Base-by-base conservation (phyloP, 2,888 invertebrate species). In the Mythimna albipuncta region DNA sequence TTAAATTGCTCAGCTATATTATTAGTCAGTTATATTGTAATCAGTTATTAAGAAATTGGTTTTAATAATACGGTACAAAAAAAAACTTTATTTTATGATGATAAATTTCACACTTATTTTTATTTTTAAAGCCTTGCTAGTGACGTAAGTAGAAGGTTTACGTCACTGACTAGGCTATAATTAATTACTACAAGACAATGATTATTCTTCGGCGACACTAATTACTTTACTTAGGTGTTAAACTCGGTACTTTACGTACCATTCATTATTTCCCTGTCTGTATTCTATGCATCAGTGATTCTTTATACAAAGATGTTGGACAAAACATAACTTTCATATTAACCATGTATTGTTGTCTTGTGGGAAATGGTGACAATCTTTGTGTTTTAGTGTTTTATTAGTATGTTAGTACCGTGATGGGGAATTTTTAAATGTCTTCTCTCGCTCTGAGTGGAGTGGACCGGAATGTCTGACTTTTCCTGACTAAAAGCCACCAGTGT, bases 271-370 rank as follows among this genome's bases (percentile, higher is more conserved):
- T 70, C 26, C 52, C 35, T 63, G 35, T 62, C 19, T 13, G 26
- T 41, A 75, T 61, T 74, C 62, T 71, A 74, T 66, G 61, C 73
- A 62, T 74, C 61, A 52, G 0, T 35, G 77, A 76, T 72, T 71
- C 50, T 70, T 38, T 61, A 62, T 58, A 79, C 81, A 81, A 77
- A 75, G 66, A 70, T 69, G 13, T 47, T 65, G 61, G 65, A 61
- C 55, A 77, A 68, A 69, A 75, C 63, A 65, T 69, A 57, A 75
- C 83, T 85, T 85, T 79, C 81, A 55, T 82, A 69, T 76, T 81
- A 62, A 73, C 71, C 66, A 57, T 72, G 57, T 21, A 83, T 81
- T 77, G 83, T 83, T 65, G 9, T 21, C 10, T 47, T 63, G 71
- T 72, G 75, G 78, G 74, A 79, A 57, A 21, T 38, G 26, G 54